Evolutionary conservation across 2,888 invertebrate species (phyloP), one percentile per base, ranked within the genome.

Genomic region (Mythimna loreyi): DNA sequence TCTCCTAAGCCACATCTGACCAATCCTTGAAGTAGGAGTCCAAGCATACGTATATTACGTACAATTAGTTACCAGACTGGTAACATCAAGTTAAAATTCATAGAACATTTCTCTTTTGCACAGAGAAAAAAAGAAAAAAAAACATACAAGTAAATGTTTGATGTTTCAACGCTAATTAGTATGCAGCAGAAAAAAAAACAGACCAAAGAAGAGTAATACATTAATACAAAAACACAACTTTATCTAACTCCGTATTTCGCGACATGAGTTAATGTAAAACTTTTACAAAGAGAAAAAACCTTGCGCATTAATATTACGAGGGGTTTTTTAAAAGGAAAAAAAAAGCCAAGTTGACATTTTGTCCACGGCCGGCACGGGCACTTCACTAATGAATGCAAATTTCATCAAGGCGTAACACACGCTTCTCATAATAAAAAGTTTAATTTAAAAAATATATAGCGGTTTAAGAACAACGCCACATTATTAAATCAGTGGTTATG

Each of bases 311-410:
- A 85, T 83, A 82, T 79, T 72, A 79, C 47, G 83, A 82, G 63
- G 69, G 75, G 11, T 62, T 75, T 81, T 81, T 69, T n/a, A 30
- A 56, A 65, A 67, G 13, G 49, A 77, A 74, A 83, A 79, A 78
- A 84, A 80, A 72, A 78, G 66, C 61, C 13, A 71, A 66, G 82
- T 81, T 82, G 78, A 85, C 84, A 85, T 86, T 87, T 86, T 83
- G 83, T 85, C 82, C 81, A 82, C 81, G 82, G 75, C 72, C 80
- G 77, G 67, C 75, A 72, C 78, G 81, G 81, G 77, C 88, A 90
- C 90, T 91, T 88, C 82, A 86, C 91, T 94, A 93, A 94, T 93
- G 92, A 94, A 94, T 93, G 93, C 91, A 93, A 93, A 94, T 93
- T 93, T 92, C 90, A 93, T 92, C 90, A 93, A 87, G 86, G 88